Evolutionary conservation across 53 echinoderm and acorn worm genomes (phyloP).

Genomic region (Temnopleurus reevesii): DNA sequence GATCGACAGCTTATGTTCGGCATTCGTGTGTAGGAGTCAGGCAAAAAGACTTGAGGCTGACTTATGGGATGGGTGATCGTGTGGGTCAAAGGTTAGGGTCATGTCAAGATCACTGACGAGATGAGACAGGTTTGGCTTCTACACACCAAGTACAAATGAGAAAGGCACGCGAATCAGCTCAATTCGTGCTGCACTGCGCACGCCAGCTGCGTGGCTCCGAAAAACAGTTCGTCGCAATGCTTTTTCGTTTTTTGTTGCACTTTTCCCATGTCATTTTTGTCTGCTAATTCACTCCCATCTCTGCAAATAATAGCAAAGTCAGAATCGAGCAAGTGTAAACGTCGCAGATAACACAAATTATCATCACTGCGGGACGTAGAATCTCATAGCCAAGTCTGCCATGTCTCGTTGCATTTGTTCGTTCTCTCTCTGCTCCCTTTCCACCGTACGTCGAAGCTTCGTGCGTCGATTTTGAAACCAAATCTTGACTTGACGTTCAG

Average conservation of each 20-base stretch:
- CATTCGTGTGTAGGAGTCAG: slow-evolving; percentile 15
- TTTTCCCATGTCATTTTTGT: not conserved
- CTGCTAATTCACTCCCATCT: not conserved
- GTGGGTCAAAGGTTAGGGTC: slow-evolving; percentile 49
- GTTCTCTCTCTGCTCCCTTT: slow-evolving; percentile 92
- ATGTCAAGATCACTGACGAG: slow-evolving; percentile 29
- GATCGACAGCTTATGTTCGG: not conserved
- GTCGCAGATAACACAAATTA: not conserved
- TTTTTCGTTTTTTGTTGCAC: slow-evolving; percentile 25
- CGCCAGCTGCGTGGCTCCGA: slow-evolving; percentile 28
- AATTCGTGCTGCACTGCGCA: slow-evolving; percentile 19
- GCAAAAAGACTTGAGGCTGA: slow-evolving; percentile 35
- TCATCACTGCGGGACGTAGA: slow-evolving; percentile 70
- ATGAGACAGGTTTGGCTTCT: slow-evolving; percentile 35
- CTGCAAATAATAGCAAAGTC: not conserved
- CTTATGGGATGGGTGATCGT: slow-evolving; percentile 56
- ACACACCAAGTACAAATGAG: not conserved
- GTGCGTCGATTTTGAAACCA: slow-evolving; percentile 99
- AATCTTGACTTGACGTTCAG: slow-evolving; percentile 97
- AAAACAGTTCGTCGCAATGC: not conserved
- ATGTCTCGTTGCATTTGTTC: slow-evolving; percentile 98
- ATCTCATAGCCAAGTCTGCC: slow-evolving; percentile 93
- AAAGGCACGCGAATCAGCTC: slow-evolving; percentile 45
- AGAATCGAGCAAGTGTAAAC: not conserved
- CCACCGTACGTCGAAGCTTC: slow-evolving; percentile 90